Evolutionary conservation across 2,797 vertebrate species (phyloP).

Genomic region (Petrocephalus schoutedeni): DNA sequence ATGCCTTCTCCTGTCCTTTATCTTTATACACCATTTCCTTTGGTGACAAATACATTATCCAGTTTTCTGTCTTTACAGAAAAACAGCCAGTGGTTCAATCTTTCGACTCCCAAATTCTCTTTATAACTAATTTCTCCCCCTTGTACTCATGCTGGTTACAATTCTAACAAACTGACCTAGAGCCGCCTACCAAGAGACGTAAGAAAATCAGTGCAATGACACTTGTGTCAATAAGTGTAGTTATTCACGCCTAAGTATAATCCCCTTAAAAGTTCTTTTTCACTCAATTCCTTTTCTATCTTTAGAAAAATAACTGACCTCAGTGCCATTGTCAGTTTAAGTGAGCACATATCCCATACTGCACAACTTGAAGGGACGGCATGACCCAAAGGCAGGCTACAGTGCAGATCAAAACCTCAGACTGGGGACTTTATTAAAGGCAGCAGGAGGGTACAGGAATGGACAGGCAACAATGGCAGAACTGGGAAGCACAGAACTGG

Average conservation of each 20-base stretch:
- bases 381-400: too few relatives aligned
- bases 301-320: neutral
- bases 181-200: neutral
- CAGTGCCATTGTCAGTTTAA: neutral
- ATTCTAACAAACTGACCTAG: neutral
- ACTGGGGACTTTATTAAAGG: too few relatives aligned
- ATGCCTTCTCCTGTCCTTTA: too few relatives aligned
- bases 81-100: neutral
- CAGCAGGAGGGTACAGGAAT: too few relatives aligned
- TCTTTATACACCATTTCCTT: too few relatives aligned
- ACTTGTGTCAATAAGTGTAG: neutral
- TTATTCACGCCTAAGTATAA: neutral
- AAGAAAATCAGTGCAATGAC: neutral
- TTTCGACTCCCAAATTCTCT: neutral
- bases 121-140: neutral
- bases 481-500: too few relatives aligned
- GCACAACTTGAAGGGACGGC: neutral
- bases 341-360: neutral
- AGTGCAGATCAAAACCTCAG: too few relatives aligned
- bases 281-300: neutral
- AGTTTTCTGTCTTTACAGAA: neutral
- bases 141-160: neutral
- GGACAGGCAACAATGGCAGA: too few relatives aligned
- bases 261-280: neutral
- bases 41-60: neutral